These are phyloP conservation scores for Eumacrocentrus americanus DNA, from an alignment of 2,888 invertebrate genomes.

Conservation along the genomic window DNA sequence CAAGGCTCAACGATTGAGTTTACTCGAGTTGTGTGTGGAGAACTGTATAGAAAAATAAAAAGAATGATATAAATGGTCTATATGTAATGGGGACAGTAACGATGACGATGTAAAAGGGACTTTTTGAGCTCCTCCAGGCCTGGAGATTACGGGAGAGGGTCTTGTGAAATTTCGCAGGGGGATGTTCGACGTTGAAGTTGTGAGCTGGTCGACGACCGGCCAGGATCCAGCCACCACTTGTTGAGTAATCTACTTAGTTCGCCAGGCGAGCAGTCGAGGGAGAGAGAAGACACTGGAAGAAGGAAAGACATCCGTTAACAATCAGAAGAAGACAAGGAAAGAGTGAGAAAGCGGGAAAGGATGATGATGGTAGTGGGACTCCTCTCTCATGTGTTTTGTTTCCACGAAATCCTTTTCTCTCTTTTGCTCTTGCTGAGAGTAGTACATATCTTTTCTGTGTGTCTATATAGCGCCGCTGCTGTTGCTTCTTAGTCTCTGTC, in stretches of 20 bases:
- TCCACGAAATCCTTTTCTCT: too few species aligned
- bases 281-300: not conserved
- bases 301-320: constrained; percentile 4
- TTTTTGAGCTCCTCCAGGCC: not conserved
- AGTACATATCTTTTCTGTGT: too few species aligned
- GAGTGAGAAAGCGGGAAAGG: too few species aligned
- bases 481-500: constrained; percentile 16
- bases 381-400: too few species aligned
- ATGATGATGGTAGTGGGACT: too few species aligned
- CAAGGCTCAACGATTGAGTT: not conserved
- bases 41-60: too few species aligned
- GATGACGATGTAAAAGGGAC: too few species aligned
- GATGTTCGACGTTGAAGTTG: constrained; percentile 28
- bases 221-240: constrained; percentile 58
- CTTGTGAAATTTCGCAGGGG: constrained; percentile 32
- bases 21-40: not conserved
- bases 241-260: constrained; percentile 60
- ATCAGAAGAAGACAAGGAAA: not conserved
- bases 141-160: constrained; percentile 12
- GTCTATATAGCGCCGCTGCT: constrained; percentile 4
- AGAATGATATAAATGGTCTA: too few species aligned
- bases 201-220: constrained; percentile 48
- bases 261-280: constrained; percentile 44
- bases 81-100: too few species aligned
- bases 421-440: too few species aligned